These are phyloP conservation scores for Troides aeacus DNA, from an alignment of 2,888 invertebrate genomes.

Conservation along the genomic window DNA sequence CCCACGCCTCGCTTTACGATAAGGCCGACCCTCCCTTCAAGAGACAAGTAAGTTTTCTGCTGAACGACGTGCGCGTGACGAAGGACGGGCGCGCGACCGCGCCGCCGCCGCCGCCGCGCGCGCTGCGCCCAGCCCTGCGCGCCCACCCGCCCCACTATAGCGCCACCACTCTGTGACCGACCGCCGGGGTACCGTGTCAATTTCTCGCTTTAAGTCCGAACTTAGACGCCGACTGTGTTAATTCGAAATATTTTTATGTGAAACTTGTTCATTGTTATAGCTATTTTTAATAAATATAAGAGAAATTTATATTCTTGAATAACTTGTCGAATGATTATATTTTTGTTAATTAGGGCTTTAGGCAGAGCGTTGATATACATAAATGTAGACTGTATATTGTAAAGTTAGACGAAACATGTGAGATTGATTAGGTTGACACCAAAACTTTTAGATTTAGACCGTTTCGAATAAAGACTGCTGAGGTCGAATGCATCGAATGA, in stretches of 20 bases:
- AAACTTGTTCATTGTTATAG: slow-evolving; percentile 76
- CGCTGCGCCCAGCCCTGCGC: slow-evolving; percentile 40
- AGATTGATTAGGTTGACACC: slow-evolving; percentile 69
- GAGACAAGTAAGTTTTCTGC: slow-evolving; percentile 92
- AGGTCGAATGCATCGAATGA: slow-evolving; percentile 72
- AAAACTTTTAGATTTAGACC: slow-evolving; percentile 68
- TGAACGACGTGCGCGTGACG: slow-evolving; percentile 88
- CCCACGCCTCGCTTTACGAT: slow-evolving; percentile 81
- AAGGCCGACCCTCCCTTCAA: slow-evolving; percentile 84
- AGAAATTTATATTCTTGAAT: slow-evolving; percentile 73
- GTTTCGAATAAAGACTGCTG: slow-evolving; percentile 73
- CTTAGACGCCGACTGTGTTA: slow-evolving; percentile 70
- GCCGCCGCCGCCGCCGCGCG: slow-evolving; percentile 62
- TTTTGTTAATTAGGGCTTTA: slow-evolving; percentile 78
- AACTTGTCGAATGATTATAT: slow-evolving; percentile 66
- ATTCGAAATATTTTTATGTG: slow-evolving; percentile 75
- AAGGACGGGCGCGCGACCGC: slow-evolving; percentile 82
- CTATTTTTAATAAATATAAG: slow-evolving; percentile 74
- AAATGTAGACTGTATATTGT: slow-evolving; percentile 64
- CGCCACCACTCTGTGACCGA: slow-evolving; percentile 69
- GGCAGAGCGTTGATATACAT: slow-evolving; percentile 61
- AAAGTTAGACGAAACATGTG: slow-evolving; percentile 67
- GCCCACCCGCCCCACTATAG: slow-evolving; percentile 49
- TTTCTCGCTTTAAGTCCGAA: slow-evolving; percentile 76
- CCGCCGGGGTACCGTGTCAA: slow-evolving; percentile 62